These are phyloP conservation scores for Allygus modestus DNA, from an alignment of 2,888 invertebrate genomes.

Conservation along the genomic window DNA sequence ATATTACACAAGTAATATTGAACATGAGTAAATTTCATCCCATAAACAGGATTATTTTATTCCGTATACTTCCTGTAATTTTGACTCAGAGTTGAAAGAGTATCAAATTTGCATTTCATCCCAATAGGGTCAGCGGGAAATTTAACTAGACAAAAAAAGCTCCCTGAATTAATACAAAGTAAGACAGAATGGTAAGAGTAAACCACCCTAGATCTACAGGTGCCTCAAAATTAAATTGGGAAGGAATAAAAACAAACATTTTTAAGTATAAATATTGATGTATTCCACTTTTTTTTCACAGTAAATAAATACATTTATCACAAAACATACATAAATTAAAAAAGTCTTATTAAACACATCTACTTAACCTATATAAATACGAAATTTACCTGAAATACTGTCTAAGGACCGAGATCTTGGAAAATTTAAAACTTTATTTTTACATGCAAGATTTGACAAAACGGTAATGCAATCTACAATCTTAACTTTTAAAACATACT, in stretches of 20 bases:
- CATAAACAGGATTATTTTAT: no score
- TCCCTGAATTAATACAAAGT: no score
- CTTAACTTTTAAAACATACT: neutral
- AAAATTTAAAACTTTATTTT: conserved; percentile 2
- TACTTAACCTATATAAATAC: neutral
- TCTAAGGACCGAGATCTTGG: neutral
- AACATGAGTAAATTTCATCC: no score
- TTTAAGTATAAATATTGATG: conserved; percentile 5
- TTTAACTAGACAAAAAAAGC: no score
- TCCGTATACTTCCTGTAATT: no score
- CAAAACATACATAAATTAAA: conserved; percentile 23
- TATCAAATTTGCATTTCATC: no score
- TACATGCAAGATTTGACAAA: neutral
- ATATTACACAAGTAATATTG: no score
- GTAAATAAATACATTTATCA: conserved; percentile 27
- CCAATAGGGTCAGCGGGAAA: no score
- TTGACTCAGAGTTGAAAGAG: no score
- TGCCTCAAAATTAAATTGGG: no score
- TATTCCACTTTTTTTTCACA: conserved; percentile 7
- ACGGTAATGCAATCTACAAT: neutral
- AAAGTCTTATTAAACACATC: conserved; percentile 4
- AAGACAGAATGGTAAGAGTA: no score
- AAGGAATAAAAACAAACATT: neutral
- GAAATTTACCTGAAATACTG: conserved; percentile 22
- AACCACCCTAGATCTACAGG: no score